phyloP scores from a whole-genome alignment of 2,888 invertebrate species.

The Lomographa bimaculata region DNA sequence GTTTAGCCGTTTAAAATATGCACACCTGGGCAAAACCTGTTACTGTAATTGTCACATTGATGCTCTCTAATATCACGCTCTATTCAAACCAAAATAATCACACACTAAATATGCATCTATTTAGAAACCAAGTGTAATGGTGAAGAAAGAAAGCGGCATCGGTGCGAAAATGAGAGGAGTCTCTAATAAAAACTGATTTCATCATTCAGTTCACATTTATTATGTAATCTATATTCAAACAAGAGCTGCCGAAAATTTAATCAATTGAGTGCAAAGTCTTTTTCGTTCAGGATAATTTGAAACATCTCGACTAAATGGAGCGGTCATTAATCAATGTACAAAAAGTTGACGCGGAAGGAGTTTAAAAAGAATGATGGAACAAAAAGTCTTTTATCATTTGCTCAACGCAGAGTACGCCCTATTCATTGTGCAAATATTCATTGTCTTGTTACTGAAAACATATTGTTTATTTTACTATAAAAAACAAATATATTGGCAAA shows the following conservation, averaged over 20 bases:
- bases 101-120: constrained; percentile 21
- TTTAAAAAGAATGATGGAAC: constrained; percentile 52
- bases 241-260: constrained; percentile 39
- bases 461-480: constrained; percentile 30
- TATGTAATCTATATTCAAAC: constrained; percentile 21
- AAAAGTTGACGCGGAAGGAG: constrained; percentile 58
- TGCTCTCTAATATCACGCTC: too few relatives aligned
- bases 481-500: constrained; percentile 24
- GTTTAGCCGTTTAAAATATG: too few relatives aligned
- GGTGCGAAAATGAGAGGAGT: constrained; percentile 29
- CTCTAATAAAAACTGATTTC: constrained; percentile 17
- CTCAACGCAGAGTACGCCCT: constrained; percentile 43
- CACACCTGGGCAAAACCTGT: too few relatives aligned
- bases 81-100: constrained; percentile 3
- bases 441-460: constrained; percentile 35
- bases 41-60: constrained; percentile 15
- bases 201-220: constrained; percentile 2
- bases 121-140: constrained; percentile 22
- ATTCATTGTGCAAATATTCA: constrained; percentile 46
- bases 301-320: constrained; percentile 49
- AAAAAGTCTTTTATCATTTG: constrained; percentile 57
- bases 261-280: constrained; percentile 46
- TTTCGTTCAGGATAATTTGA: constrained; percentile 45
- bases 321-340: constrained; percentile 62
- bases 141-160: constrained; percentile 2